These are phyloP conservation scores for Globicephala melas DNA, from an alignment of 2,113 vertebrate genomes.

Conservation along the genomic window DNA sequence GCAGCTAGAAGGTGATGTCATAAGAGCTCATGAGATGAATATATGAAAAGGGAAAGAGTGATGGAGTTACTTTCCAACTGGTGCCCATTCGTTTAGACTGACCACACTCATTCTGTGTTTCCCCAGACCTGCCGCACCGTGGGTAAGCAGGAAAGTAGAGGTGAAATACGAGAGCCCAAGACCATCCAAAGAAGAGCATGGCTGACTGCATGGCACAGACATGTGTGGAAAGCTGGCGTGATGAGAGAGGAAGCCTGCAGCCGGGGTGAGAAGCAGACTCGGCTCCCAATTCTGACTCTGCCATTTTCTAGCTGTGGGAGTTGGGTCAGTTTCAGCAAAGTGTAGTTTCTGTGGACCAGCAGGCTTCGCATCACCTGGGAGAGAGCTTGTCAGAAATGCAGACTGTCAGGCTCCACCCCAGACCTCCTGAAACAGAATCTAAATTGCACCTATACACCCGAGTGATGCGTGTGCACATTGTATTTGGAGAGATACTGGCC, in stretches of 20 bases:
- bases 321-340: too few species aligned
- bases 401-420: too few species aligned
- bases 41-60: neutral
- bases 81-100: neutral
- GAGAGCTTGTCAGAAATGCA: neutral
- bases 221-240: fast-evolving
- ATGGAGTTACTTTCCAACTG: neutral
- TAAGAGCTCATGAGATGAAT: fast-evolving
- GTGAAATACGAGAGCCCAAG: fast-evolving
- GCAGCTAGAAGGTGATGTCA: neutral
- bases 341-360: fast-evolving
- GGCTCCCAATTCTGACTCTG: too few species aligned
- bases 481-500: neutral
- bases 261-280: neutral
- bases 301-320: neutral
- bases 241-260: neutral
- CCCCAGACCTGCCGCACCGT: too few species aligned
- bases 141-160: neutral
- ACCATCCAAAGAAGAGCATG: fast-evolving
- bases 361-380: too few species aligned
- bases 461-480: neutral
- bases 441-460: too few species aligned
- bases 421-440: neutral
- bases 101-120: neutral
- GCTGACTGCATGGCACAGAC: fast-evolving